Base-by-base conservation (phyloP, 2,888 invertebrate genomes). In the Drosophila kuntzei region DNA sequence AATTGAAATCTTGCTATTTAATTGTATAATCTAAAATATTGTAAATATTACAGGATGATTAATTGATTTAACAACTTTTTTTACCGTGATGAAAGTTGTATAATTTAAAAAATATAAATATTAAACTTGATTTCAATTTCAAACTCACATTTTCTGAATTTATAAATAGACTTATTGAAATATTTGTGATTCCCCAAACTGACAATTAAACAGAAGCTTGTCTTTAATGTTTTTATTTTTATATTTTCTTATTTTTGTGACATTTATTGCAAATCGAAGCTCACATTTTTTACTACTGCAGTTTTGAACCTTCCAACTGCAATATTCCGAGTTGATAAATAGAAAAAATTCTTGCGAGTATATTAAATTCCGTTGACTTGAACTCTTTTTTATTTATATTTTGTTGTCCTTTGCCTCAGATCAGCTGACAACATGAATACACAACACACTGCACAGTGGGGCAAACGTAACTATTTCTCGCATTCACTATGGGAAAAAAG, bases 331-430 rank as follows among this genome's bases (percentile, higher is more conserved):
- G 18, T 32, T 32, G 18, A 47, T 32, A 20, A 47, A 46, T 46
- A 27, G 16, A 46, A 11, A 11, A 16, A 47, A 47, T 47, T 18
- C 18, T 18, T n/a, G 4, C 8, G 4, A 47, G 18, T 32, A n/a
- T 47, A 47, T 47, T 47, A 47, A 47, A 47, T 47, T 47, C 29
- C 47, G 79, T 65, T 68, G 20, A 54, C 43, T 37, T 54, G 60
- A 76, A 66, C 54, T 37, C 53, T 43, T 59, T 41, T 66, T 62
- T 54, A n/a, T 36, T 41, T 6, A 2, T n/a, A 12, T 6, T 9
- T 32, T 14, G 22, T 25, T 5, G 8, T n/a, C 18, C 9, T 46
- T 29, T 29, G 27, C 3, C 46, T 29, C 27, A 25, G 27, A 32
- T 22, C 49, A 50, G 34, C 14, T 37, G 22, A 36, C 50, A 58